These are phyloP conservation scores for Sinelater perroti DNA, from an alignment of 2,888 invertebrate genomes.

Conservation along the genomic window DNA sequence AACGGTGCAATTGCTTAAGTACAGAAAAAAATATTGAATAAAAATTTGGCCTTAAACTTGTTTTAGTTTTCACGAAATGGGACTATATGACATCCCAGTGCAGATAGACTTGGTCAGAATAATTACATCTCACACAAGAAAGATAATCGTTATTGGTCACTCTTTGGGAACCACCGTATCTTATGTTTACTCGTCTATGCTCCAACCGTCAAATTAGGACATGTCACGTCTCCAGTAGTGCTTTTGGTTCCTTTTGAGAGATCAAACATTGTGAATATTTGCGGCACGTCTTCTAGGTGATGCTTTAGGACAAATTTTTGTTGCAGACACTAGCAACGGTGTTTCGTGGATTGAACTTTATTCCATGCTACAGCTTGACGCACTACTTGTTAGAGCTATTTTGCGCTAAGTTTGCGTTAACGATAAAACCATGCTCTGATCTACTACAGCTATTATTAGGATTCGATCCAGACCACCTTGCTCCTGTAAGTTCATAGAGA, in stretches of 20 bases:
- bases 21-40: background rate
- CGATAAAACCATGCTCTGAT: background rate
- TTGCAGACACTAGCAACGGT: background rate
- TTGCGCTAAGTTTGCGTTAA: background rate
- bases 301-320: background rate
- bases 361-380: background rate
- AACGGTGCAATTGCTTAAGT: too few relatives aligned
- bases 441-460: background rate
- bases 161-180: constrained; percentile 7
- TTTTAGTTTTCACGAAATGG: constrained; percentile 20
- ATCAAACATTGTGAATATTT: background rate
- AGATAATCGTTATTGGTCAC: constrained; percentile 9
- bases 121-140: background rate
- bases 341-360: background rate
- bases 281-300: too few relatives aligned
- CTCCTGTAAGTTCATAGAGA: background rate
- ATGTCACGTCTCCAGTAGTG: background rate
- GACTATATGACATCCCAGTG: constrained; percentile 13
- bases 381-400: background rate
- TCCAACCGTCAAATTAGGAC: background rate
- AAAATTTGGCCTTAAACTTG: background rate
- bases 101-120: constrained; percentile 11
- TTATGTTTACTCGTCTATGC: constrained; percentile 12
- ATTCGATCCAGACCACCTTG: background rate
- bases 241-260: background rate